Evolutionary conservation across 35 echinoderm and acorn worm species (phyloP).

Genomic region (Heliocidaris tuberculata): DNA sequence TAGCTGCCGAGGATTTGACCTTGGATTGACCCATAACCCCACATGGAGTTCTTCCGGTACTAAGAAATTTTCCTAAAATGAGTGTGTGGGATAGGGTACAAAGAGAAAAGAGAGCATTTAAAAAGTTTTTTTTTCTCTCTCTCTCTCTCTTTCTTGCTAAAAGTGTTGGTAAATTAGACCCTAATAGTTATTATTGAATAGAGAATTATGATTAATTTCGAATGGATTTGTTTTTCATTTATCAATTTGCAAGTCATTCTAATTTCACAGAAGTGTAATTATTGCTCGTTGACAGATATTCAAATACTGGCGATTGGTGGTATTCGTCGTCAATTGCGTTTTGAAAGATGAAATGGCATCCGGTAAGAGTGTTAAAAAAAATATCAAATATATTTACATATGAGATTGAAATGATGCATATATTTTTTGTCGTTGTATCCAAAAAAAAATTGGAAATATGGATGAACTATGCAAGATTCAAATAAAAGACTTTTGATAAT

Average conservation of each 20-base stretch:
- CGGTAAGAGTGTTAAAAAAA: too few relatives aligned
- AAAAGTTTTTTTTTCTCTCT: not conserved
- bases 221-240: not conserved
- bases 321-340: not conserved
- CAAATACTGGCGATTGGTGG: not conserved
- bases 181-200: not conserved
- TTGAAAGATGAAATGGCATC: not conserved
- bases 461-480: too few relatives aligned
- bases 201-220: conserved; percentile 4
- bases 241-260: not conserved
- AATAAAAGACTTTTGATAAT: too few relatives aligned
- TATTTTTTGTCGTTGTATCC: too few relatives aligned
- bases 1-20: conserved; percentile 1
- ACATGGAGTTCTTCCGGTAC: conserved; percentile 38
- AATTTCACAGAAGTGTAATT: not conserved
- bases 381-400: too few relatives aligned
- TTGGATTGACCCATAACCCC: conserved; percentile 33
- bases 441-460: too few relatives aligned
- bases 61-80: not conserved
- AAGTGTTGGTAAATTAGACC: not conserved
- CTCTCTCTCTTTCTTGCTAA: not conserved
- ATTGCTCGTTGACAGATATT: not conserved
- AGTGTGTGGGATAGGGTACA: not conserved
- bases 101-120: not conserved
- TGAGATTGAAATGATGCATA: too few relatives aligned